A percentile compares a stretch with the other conserved stretches of the same genome.
These are phyloP conservation scores for Pachyseris speciosa DNA, from an alignment of 64 coral and sea anemone species.

Conservation along the genomic window DNA sequence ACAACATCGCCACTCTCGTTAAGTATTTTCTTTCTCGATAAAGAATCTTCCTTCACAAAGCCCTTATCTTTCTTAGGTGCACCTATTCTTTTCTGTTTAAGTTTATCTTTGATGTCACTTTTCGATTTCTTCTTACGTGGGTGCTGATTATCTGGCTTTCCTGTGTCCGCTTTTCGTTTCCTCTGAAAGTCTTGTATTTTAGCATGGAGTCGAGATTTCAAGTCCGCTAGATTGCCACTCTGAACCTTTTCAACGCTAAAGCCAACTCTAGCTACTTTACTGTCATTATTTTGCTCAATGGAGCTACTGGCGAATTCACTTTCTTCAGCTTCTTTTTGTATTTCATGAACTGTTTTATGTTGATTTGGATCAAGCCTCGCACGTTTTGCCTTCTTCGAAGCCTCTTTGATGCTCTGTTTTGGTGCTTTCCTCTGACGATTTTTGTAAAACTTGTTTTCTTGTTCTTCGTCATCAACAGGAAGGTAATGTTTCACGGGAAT, in stretches of 20 bases:
- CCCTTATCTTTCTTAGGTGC: constrained; percentile 17
- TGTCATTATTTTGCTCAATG: constrained; percentile 2
- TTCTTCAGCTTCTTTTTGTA: constrained; percentile 56
- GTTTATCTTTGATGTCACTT: constrained; percentile 71
- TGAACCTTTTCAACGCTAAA: constrained; percentile 94
- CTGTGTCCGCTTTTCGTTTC: constrained; percentile 67
- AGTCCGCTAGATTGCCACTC: constrained; percentile 75
- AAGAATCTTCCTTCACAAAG: neutral
- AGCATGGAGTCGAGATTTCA: constrained; percentile 74
- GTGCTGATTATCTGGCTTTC: constrained; percentile 16
- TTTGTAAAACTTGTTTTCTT: constrained; percentile 83
- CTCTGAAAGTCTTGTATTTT: constrained; percentile 80
- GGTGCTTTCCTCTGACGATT: constrained; percentile 85
- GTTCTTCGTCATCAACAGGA: constrained; percentile 81
- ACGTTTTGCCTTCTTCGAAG: constrained; percentile 87
- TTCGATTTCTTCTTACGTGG: constrained; percentile 79
- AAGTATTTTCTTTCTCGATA: constrained; percentile 58
- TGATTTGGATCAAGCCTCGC: constrained; percentile 81
- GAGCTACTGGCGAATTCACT: neutral
- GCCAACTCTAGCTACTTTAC: neutral
- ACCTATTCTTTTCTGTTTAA: constrained; percentile 51
- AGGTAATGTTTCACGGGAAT: constrained; percentile 89
- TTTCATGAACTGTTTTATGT: constrained; percentile 77
- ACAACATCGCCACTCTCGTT: constrained; percentile 97
- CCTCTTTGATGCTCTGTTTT: constrained; percentile 94